phyloP scores from a whole-genome alignment of 2,113 vertebrate genomes.

The Diglossa brunneiventris region DNA sequence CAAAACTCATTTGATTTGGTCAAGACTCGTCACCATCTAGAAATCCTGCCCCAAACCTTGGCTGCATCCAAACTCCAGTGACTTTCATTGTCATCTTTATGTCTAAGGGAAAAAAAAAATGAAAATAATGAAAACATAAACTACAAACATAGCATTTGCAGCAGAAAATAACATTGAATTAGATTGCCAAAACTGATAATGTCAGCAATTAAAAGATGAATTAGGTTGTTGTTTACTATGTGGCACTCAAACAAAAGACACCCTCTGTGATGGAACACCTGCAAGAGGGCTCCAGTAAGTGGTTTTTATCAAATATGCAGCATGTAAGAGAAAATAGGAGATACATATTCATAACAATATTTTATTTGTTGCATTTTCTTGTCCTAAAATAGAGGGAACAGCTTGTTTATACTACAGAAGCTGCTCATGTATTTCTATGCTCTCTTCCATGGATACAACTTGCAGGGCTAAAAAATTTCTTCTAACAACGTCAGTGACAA shows the following conservation, averaged over 20 bases:
- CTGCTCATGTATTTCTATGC: not conserved
- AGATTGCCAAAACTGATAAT: not conserved
- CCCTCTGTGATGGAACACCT: not conserved
- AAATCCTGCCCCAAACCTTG: not conserved
- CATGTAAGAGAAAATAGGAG: not conserved
- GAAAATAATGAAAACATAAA: not conserved
- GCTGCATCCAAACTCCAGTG: constrained; percentile 76
- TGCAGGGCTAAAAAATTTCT: not conserved
- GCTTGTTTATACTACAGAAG: not conserved
- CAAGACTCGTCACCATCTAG: not conserved
- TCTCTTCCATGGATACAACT: not conserved
- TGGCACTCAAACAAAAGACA: not conserved
- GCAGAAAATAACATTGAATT: not conserved
- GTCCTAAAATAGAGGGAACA: not conserved
- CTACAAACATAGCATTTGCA: not conserved
- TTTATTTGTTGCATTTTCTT: not conserved
- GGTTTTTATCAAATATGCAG: not conserved
- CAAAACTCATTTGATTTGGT: not conserved
- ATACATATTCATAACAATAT: not conserved
- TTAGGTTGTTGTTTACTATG: not conserved
- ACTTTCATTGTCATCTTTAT: constrained; percentile 74
- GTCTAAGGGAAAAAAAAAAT: constrained; percentile 18
- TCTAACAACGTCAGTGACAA: not conserved
- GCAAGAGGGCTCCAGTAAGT: not conserved
- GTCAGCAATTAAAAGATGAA: not conserved